Conservation (phyloP, 1,140 invertebrate genomes). For the Eurytemora carolleeae region DNA sequence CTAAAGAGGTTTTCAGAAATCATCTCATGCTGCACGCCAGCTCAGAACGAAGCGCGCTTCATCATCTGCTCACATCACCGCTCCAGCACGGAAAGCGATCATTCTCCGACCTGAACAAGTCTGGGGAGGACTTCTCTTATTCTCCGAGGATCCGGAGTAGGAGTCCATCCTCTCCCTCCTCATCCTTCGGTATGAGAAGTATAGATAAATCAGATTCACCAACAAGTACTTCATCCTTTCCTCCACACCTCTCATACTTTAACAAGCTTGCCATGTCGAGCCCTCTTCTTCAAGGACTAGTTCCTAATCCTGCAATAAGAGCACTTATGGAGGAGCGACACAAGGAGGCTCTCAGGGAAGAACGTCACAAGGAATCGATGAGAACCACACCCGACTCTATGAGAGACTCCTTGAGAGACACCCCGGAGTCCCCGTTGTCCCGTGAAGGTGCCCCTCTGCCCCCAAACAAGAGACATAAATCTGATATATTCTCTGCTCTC, state of each 20-base stretch:
- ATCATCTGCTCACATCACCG: conserved; percentile 23
- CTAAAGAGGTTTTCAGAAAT: conserved; percentile 23
- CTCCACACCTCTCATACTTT: conserved; percentile 3
- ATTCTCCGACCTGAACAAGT: conserved; percentile 11
- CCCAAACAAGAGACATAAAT: background rate
- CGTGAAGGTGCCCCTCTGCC: background rate
- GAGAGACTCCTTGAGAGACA: background rate
- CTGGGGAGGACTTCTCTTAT: background rate
- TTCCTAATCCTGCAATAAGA: background rate
- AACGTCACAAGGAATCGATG: background rate
- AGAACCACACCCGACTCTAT: background rate
- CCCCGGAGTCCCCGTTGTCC: background rate
- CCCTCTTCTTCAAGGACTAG: background rate
- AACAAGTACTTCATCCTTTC: background rate
- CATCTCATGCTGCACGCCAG: conserved; percentile 28
- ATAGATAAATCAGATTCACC: background rate
- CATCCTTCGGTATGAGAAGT: conserved; percentile 3
- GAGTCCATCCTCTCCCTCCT: conserved; percentile 3
- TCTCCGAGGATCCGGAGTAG: conserved; percentile 11
- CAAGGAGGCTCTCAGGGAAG: background rate
- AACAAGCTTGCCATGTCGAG: background rate
- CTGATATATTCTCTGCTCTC: background rate
- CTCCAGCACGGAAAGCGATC: conserved; percentile 9
- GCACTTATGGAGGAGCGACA: background rate
- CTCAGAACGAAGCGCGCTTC: conserved; percentile 24